Evolutionary conservation across 2,113 vertebrate genomes (phyloP), one percentile per base, ranked within the genome.

Genomic region (Phalacrocorax pelagicus): DNA sequence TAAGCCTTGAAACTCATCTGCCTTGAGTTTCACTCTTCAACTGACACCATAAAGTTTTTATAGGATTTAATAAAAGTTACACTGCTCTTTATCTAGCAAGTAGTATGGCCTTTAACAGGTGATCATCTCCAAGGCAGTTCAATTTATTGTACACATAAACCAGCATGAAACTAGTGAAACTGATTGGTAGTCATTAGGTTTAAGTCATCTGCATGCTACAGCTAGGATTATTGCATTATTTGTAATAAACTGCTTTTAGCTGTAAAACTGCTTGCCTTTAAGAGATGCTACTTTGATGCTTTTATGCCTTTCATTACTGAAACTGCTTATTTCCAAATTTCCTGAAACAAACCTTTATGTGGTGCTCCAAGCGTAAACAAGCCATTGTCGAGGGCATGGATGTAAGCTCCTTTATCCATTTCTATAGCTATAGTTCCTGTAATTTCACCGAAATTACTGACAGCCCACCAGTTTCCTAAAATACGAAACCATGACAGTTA

Each of bases 311-410:
- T 62, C 20, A 38, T 69, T 77, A 70, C 72, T 70, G 42, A 40
- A 73, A 59, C 29, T 22, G 52, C 27, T 46, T 88, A 26, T 58
- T 86, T 61, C 40, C 46, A 61, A 7, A 62, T 82, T 79, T 82
- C 55, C 54, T 32, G 27, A 46, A 80, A 96, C 96, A 81, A 96
- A 97, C 97, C 99, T 98, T 98, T 98, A 95, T 99, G 99, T 36
- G 99, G 99, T 7, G 99, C 98, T 88, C 99, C 99, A 34, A 99
- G 94, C 2, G 99, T 99, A 96, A 99, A 99, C 51, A 99, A 99
- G 22, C 99, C 99, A 9, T 99, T 99, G 95, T 99, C 99, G 16
- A 99, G 97, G 15, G 99, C 99, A 65, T 99, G 99, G 73, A 99
- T 97, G 69, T 99, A 99, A 4, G 99, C 97, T 95, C 98, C 99